Conservation (phyloP, 2,888 invertebrate species). For the Aphidoletes aphidimyza region DNA sequence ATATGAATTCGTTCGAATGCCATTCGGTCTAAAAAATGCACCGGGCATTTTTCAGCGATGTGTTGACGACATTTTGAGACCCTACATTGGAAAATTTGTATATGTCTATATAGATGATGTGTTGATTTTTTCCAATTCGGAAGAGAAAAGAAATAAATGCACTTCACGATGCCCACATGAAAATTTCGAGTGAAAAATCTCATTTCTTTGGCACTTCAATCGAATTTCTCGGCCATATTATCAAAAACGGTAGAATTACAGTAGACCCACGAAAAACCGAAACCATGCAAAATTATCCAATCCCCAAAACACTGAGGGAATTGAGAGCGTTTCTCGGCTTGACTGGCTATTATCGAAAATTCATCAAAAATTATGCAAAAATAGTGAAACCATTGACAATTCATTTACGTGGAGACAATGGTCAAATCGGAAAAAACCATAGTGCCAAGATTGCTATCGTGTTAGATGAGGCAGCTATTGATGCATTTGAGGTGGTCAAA, state of each 20-base stretch:
- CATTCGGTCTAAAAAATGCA: constrained; percentile 56
- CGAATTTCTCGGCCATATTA: constrained; percentile 61
- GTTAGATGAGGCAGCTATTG: not conserved
- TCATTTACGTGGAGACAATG: constrained; percentile 52
- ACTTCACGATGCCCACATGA: constrained; percentile 58
- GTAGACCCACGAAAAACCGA: constrained; percentile 61
- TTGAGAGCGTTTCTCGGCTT: constrained; percentile 60
- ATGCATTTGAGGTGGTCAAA: constrained; percentile 57
- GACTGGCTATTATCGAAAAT: constrained; percentile 59
- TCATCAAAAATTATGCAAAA: constrained; percentile 58
- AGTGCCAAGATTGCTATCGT: constrained; percentile 44
- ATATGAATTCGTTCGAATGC: constrained; percentile 58
- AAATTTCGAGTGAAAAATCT: constrained; percentile 60
- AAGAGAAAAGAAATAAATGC: constrained; percentile 60
- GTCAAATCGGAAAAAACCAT: constrained; percentile 54
- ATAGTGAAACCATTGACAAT: constrained; percentile 57
- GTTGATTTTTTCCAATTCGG: constrained; percentile 59
- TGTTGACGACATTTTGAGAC: constrained; percentile 59
- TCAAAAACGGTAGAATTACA: constrained; percentile 61
- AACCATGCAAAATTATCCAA: constrained; percentile 59
- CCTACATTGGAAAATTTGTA: constrained; percentile 59
- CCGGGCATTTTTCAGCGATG: constrained; percentile 57
- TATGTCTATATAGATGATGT: constrained; percentile 62
- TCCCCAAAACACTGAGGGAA: constrained; percentile 59
- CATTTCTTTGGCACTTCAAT: constrained; percentile 60